Evolutionary conservation across 2,888 invertebrate species (phyloP), one percentile per base, ranked within the genome.

Genomic region (Leucozona laternaria): DNA sequence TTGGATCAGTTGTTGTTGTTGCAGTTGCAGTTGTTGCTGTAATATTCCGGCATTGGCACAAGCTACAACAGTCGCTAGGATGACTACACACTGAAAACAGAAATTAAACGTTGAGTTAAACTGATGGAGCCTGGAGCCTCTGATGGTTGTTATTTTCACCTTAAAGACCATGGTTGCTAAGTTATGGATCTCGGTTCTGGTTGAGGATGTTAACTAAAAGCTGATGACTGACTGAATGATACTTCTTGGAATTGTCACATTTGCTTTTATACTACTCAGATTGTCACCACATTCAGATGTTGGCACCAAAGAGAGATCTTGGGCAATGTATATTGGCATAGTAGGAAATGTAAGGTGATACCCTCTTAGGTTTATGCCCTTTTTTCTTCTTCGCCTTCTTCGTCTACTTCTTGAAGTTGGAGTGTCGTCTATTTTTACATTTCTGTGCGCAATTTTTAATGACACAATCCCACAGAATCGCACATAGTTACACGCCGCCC

Each of bases 31-130:
- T 71, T 83, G 82, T 3, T 73, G 60, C 58, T 58, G 70, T 15
- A 68, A 89, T 20, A 90, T 66, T 15, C 90, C 90, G 25, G 89
- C 89, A 48, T 55, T 88, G 71, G 82, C 84, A 64, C 31, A 76
- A 10, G 85, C 81, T 64, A 88, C 57, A 57, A 80, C 88, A 86
- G 89, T 89, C 72, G 89, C 83, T 43, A 89, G 80, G 77, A 90
- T 57, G 43, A 88, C 88, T 79, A 89, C 72, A 72, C 85, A 89
- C 90, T 91, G 66, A 5, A 84, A 48, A 13, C 10, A 53, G 7
- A 15, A 5, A 25, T n/a, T 13, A 60, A 55, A 37, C 2, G 20
- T 28, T 2, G 3, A 40, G 20, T 15, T n/a, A 4, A 13, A 7
- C 1, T 20, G 8, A n/a, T n/a, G 6, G 20, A 17, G 1, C 0